phyloP scores from a whole-genome alignment of 2,113 vertebrate species.

The Toxostoma redivivum region DNA sequence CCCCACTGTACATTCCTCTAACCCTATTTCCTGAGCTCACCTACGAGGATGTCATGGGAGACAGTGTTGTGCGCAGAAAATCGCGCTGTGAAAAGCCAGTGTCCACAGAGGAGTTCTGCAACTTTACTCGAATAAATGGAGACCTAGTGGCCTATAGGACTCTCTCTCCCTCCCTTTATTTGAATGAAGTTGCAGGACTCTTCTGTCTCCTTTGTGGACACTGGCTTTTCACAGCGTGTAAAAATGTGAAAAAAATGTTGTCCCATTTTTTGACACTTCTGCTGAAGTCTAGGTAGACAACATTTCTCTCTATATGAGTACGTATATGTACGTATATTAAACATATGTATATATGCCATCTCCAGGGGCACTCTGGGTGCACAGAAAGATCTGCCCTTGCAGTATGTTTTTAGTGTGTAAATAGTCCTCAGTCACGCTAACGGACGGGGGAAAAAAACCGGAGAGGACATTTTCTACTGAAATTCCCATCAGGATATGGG shows the following conservation, averaged over 20 bases:
- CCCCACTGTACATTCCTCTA: not conserved
- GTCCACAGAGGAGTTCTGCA: no score
- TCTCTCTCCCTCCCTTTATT: not conserved
- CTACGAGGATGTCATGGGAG: not conserved
- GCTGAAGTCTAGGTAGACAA: no score
- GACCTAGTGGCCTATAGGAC: no score
- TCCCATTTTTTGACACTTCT: no score
- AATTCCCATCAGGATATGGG: not conserved
- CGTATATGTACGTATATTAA: no score
- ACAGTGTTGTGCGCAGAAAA: not conserved
- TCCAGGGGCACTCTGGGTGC: not conserved
- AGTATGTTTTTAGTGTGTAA: fast-evolving
- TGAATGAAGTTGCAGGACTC: not conserved
- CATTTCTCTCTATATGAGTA: not conserved
- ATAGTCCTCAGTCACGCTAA: fast-evolving
- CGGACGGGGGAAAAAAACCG: fast-evolving
- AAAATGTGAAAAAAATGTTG: no score
- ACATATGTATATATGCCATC: fast-evolving
- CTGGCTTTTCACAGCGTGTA: not conserved
- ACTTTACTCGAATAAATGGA: not conserved
- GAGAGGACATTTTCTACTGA: not conserved
- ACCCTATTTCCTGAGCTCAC: not conserved
- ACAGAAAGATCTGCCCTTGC: fast-evolving
- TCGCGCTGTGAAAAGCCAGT: not conserved
- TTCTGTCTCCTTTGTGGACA: not conserved